Evolutionary conservation across 2,113 vertebrate genomes (phyloP), one percentile per base, ranked within the genome.

Genomic region (Sialia sialis): DNA sequence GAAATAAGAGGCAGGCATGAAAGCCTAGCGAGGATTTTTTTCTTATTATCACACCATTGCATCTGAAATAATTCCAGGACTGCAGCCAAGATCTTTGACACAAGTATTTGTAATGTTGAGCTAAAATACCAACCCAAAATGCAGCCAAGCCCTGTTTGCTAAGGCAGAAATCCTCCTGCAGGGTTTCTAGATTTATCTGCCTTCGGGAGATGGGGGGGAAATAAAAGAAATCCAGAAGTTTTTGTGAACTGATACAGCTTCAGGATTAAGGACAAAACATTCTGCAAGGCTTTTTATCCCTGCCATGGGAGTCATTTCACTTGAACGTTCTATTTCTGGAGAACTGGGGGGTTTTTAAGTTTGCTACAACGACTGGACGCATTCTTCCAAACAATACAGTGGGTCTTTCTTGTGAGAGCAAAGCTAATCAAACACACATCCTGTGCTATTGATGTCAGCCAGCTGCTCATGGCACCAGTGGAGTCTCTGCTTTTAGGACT

Each of bases 361-460:
- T 95, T 87, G 84, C 82, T 96, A 43, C 86, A 91, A 83, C 76
- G 90, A 86, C 91, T 25, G 46, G 95, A 89, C 38, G n/a, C 93
- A 95, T 96, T 94, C 77, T 93, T 95, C 91, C 84, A 84, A 97
- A 95, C 90, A 91, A 97, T 94, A 66, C 93, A 91, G 78, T 67
- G 94, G 79, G 75, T 85, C 85, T 77, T 76, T 84, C 91, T 96
- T 91, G 85, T 89, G 94, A 95, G 96, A 95, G 87, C 92, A 95
- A 77, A 92, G 72, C 80, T 96, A 96, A 95, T 95, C 93, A 95
- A 91, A 85, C 23, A 76, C 93, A 96, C 95, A 85, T 97, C 94
- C 80, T 93, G 80, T 84, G 77, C 76, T 89, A 66, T 22, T 89
- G 86, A 95, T 95, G 95, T 69, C 89, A 91, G 91, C 95, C 94